Evolutionary conservation across 1,140 invertebrate species (phyloP).

Genomic region (Camponotus pennsylvanicus): DNA sequence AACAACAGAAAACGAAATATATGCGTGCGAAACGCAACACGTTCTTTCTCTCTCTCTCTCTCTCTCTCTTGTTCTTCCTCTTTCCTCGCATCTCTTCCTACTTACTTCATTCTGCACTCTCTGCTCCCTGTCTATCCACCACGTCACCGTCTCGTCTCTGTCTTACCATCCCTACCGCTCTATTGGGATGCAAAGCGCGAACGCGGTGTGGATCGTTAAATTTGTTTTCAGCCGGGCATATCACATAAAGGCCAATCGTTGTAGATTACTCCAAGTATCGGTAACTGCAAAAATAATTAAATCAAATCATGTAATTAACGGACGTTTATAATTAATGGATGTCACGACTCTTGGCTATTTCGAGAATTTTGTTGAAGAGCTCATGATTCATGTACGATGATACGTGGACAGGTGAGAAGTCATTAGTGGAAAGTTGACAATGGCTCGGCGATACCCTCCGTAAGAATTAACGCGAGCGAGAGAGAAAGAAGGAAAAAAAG

Average conservation of each 20-base stretch:
- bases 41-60: conserved; percentile 3
- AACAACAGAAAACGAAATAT: conserved; percentile 71
- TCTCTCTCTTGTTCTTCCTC: not conserved
- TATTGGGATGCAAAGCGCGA: conserved; percentile 60
- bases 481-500: not conserved
- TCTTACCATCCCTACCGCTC: conserved; percentile 36
- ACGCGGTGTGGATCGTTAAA: conserved; percentile 47
- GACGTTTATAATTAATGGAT: not conserved
- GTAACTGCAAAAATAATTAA: not conserved
- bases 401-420: conserved; percentile 32
- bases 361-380: not conserved
- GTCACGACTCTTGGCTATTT: conserved; percentile 4
- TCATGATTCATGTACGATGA: conserved; percentile 20
- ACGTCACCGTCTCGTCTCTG: conserved; percentile 51
- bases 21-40: conserved; percentile 57
- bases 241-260: not conserved
- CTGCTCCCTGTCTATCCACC: conserved; percentile 50
- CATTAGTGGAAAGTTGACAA: conserved; percentile 24
- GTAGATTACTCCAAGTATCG: not conserved
- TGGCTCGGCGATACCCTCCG: conserved; percentile 20
- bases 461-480: not conserved
- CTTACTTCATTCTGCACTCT: conserved; percentile 49
- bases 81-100: conserved; percentile 23
- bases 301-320: not conserved
- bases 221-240: conserved; percentile 47